Conservation (phyloP, 2,797 vertebrate species). For the Sparidentex hasta region DNA sequence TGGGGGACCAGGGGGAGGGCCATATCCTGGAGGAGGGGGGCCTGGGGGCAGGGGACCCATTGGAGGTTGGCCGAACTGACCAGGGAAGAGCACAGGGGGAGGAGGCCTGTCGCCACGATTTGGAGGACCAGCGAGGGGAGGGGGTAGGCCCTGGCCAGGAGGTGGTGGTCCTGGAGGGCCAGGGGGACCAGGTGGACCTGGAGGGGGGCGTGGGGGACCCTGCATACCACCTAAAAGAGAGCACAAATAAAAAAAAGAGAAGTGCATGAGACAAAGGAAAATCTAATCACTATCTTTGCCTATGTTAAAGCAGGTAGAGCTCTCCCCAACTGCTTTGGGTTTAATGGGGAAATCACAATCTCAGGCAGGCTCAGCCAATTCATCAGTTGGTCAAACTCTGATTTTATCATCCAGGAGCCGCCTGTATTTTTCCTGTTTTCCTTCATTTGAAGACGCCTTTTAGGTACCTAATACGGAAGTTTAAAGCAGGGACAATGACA, state of each 20-base stretch:
- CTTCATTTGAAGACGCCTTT: not conserved
- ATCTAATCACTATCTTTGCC: not conserved
- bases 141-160: slow-evolving; percentile 95
- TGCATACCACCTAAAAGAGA: slow-evolving; percentile 83
- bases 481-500: slow-evolving; percentile 59
- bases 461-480: slow-evolving; percentile 10
- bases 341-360: not conserved
- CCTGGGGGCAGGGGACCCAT: slow-evolving; percentile 91
- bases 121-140: slow-evolving; percentile 94
- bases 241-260: slow-evolving; percentile 19
- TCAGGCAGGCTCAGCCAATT: not conserved
- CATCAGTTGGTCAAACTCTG: not conserved
- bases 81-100: slow-evolving; percentile 97
- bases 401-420: not conserved
- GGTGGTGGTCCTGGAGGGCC: slow-evolving; percentile 96
- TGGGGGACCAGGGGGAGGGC: slow-evolving; percentile 93
- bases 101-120: slow-evolving; percentile 96
- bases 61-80: slow-evolving; percentile 97
- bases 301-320: not conserved
- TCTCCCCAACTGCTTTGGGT: not conserved
- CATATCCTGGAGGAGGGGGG: slow-evolving; percentile 96
- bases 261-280: not conserved
- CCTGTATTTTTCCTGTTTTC: slow-evolving; percentile 10
- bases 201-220: slow-evolving; percentile 94
- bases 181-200: slow-evolving; percentile 89